Evolutionary conservation across 2,113 vertebrate genomes (phyloP).

Genomic region (Reinhardtius hippoglossoides): DNA sequence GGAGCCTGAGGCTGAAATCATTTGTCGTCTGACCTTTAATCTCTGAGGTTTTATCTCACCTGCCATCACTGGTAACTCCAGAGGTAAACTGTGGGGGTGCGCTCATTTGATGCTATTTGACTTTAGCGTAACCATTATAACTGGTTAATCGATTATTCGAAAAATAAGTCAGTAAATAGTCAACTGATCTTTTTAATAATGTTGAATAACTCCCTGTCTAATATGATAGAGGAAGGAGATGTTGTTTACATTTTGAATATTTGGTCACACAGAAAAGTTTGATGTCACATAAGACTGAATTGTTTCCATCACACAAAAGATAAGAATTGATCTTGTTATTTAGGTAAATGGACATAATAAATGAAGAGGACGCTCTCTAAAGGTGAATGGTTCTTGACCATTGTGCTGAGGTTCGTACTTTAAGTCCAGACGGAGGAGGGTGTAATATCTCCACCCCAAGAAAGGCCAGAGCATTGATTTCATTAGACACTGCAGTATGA

Average conservation of each 20-base stretch:
- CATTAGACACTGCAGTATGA: conserved; percentile 71
- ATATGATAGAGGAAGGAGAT: no score
- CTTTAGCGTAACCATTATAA: not conserved
- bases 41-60: conserved; percentile 12
- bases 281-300: no score
- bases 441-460: conserved; percentile 40
- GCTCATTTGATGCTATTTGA: not conserved
- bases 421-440: conserved; percentile 32
- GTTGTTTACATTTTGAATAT: not conserved
- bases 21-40: conserved; percentile 41
- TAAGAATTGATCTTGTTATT: not conserved
- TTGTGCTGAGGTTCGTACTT: not conserved
- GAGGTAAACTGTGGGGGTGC: not conserved
- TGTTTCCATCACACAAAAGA: not conserved
- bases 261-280: no score
- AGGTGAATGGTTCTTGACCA: not conserved
- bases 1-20: not conserved
- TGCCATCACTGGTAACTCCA: not conserved
- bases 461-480: conserved; percentile 70
- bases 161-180: not conserved
- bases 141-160: not conserved
- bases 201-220: not conserved
- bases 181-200: no score
- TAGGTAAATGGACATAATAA: not conserved
- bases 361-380: conserved; percentile 1